These are phyloP conservation scores for Reticulitermes speratus DNA, from an alignment of 1,140 invertebrate species.

Conservation along the genomic window DNA sequence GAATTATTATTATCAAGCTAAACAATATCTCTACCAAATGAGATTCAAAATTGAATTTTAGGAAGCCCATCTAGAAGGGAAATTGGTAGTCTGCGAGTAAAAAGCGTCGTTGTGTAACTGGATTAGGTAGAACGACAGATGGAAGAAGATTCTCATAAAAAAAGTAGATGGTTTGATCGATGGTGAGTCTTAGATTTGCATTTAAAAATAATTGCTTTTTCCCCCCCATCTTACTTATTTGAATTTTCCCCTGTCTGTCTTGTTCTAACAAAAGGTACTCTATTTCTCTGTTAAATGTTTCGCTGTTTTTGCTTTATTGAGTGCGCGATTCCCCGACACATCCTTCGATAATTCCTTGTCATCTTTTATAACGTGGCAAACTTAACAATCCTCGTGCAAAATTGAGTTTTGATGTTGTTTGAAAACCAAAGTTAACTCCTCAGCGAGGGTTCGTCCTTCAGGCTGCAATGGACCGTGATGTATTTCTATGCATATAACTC, in stretches of 20 bases:
- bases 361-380: background rate
- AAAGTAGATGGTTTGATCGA: background rate
- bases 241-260: background rate
- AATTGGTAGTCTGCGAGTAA: constrained; percentile 29
- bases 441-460: background rate
- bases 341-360: background rate
- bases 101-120: background rate
- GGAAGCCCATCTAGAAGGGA: constrained; percentile 32
- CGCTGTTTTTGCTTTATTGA: background rate
- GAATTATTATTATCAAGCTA: constrained; percentile 33
- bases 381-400: background rate
- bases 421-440: background rate
- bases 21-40: constrained; percentile 34
- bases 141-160: background rate
- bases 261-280: background rate
- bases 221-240: background rate
- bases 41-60: constrained; percentile 33
- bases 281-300: background rate
- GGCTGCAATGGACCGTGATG: background rate
- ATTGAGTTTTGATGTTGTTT: constrained; percentile 10
- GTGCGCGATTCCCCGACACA: background rate
- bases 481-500: background rate
- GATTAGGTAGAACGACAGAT: constrained; percentile 3
- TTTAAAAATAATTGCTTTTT: constrained; percentile 14
- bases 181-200: constrained; percentile 5